phyloP scores from a whole-genome alignment of 1,140 invertebrate genomes.

The Heliconius eleuchia region DNA sequence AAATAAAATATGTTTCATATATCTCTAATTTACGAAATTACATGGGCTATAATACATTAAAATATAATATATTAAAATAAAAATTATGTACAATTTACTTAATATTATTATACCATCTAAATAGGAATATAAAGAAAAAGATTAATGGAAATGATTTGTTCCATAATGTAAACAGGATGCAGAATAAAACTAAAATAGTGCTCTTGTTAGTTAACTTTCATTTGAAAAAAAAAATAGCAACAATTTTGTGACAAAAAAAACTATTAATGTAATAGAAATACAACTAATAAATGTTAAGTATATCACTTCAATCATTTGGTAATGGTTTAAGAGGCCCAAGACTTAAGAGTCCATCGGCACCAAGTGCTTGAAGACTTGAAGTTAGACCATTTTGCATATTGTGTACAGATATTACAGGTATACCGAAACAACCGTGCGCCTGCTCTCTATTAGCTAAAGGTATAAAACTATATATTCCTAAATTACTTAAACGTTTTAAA shows the following conservation, averaged over 20 bases:
- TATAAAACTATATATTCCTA: slow-evolving; percentile 89
- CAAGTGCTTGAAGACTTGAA: slow-evolving; percentile 83
- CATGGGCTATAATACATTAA: no score
- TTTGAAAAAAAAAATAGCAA: background rate
- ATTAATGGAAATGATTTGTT: background rate
- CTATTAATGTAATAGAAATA: background rate
- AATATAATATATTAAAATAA: background rate
- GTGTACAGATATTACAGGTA: slow-evolving; percentile 88
- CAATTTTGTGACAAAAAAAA: background rate
- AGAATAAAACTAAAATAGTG: background rate
- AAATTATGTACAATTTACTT: background rate
- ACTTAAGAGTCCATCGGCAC: slow-evolving; percentile 85
- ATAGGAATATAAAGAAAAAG: background rate
- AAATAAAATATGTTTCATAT: no score
- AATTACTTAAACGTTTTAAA: slow-evolving; percentile 83
- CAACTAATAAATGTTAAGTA: background rate
- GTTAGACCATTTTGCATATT: slow-evolving; percentile 84
- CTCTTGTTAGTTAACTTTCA: no score
- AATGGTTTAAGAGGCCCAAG: slow-evolving; percentile 86
- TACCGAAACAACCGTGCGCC: slow-evolving; percentile 85
- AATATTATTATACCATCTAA: background rate
- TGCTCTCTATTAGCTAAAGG: slow-evolving; percentile 85
- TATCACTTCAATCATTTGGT: slow-evolving; percentile 56
- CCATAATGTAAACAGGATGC: background rate
- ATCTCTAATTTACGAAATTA: no score